Evolutionary conservation across 2,113 vertebrate genomes (phyloP).

Genomic region (Dipodomys stephensi): DNA sequence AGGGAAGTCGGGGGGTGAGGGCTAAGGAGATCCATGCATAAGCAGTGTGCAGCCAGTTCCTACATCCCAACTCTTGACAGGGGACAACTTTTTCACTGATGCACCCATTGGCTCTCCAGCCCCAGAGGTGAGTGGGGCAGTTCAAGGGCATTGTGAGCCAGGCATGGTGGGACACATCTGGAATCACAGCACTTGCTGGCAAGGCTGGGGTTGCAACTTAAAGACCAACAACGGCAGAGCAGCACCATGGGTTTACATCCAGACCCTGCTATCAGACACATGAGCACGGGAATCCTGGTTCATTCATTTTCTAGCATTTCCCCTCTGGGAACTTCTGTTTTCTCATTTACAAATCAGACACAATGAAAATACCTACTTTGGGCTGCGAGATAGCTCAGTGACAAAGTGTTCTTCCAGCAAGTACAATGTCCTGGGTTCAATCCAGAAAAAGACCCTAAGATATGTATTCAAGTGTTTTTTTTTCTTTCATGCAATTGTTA

Average conservation of each 20-base stretch:
- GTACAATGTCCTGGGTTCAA: too few species aligned
- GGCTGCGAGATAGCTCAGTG: too few species aligned
- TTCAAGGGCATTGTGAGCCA: not conserved
- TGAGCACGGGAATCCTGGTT: fast-evolving
- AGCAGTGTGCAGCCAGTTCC: not conserved
- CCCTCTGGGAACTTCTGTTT: conserved; percentile 3
- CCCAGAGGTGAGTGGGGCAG: not conserved
- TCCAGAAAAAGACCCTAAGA: too few species aligned
- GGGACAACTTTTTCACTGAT: not conserved
- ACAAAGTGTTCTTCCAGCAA: too few species aligned
- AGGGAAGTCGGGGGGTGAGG: conserved; percentile 35
- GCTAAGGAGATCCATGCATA: not conserved
- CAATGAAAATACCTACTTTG: not conserved
- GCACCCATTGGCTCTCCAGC: not conserved
- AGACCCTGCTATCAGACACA: not conserved
- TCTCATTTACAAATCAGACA: not conserved
- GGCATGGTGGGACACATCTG: not conserved
- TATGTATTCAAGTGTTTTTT: too few species aligned
- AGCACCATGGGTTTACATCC: not conserved
- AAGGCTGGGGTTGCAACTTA: not conserved
- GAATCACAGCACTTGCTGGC: not conserved
- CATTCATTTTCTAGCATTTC: not conserved
- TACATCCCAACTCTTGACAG: not conserved
- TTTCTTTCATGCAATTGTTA: too few species aligned
- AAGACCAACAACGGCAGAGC: not conserved